phyloP scores from a whole-genome alignment of 2,797 vertebrate genomes.

The Ciconia nigra region DNA sequence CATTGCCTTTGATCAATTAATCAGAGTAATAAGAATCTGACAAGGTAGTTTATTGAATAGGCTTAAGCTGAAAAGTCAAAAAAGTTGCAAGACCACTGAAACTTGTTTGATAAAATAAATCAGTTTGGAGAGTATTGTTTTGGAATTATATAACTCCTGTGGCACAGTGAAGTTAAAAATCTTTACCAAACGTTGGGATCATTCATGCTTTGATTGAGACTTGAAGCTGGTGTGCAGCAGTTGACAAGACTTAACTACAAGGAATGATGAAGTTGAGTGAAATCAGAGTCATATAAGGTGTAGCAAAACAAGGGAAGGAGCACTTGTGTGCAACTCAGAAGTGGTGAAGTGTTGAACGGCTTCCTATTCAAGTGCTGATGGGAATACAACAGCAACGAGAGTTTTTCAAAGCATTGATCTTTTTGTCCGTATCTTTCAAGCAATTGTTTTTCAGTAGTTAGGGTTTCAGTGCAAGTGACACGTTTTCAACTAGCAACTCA shows the following conservation, averaged over 20 bases:
- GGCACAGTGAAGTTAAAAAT: neutral
- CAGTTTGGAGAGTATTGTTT: neutral
- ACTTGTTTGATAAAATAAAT: conserved; percentile 22
- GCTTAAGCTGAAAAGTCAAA: conserved; percentile 11
- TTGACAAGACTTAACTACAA: neutral
- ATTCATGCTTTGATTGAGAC: neutral
- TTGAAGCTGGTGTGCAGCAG: neutral
- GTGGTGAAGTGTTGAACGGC: neutral
- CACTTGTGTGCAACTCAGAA: neutral
- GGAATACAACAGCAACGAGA: neutral
- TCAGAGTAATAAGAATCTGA: conserved; percentile 31
- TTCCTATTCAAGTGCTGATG: neutral
- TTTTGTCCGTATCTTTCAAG: neutral
- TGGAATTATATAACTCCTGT: neutral
- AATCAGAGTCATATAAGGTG: neutral
- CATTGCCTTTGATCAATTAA: conserved; percentile 56
- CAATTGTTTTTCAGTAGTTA: neutral
- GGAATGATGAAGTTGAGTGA: neutral
- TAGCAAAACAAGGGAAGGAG: neutral
- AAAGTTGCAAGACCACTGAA: neutral
- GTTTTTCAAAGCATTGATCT: neutral
- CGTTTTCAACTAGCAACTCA: neutral
- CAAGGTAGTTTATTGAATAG: conserved; percentile 19
- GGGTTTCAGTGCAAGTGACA: neutral
- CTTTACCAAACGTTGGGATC: neutral